A percentile compares a stretch with the other conserved stretches of the same genome.
phyloP scores from a whole-genome alignment of 2,797 vertebrate species.

The Propithecus perrieri region DNA sequence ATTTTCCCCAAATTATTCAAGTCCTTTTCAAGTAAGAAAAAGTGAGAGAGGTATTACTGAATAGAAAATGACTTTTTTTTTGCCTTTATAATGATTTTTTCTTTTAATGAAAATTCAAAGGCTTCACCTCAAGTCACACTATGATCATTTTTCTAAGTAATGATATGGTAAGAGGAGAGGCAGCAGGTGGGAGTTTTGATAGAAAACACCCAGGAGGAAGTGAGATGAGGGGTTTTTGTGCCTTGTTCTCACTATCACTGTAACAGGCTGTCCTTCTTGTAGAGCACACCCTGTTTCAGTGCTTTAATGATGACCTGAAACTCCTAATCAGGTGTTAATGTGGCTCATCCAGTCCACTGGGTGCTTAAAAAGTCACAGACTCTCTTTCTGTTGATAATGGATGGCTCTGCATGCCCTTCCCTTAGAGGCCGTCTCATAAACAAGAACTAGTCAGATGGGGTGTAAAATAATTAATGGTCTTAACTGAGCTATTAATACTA shows the following conservation, averaged over 20 bases:
- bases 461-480: constrained; percentile 81
- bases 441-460: constrained; percentile 71
- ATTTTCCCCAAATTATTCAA: constrained; percentile 53
- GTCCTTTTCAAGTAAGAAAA: constrained; percentile 45
- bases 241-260: constrained; percentile 74
- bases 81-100: constrained; percentile 28
- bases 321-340: constrained; percentile 60
- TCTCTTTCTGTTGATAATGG: constrained; percentile 67
- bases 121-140: constrained; percentile 42
- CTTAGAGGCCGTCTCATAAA: constrained; percentile 77
- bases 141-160: constrained; percentile 69
- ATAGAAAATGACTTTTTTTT: constrained; percentile 38
- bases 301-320: constrained; percentile 73
- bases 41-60: not conserved
- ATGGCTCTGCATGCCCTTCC: constrained; percentile 68
- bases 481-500: constrained; percentile 77
- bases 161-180: constrained; percentile 57
- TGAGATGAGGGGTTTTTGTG: constrained; percentile 52
- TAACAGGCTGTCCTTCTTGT: constrained; percentile 61
- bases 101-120: constrained; percentile 69
- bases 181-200: constrained; percentile 75
- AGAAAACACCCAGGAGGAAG: constrained; percentile 73
- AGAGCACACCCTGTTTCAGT: constrained; percentile 45
- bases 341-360: constrained; percentile 55
- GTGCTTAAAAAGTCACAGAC: constrained; percentile 75